These are phyloP conservation scores for Macropodus opercularis DNA, from an alignment of 2,797 vertebrate genomes.

Conservation along the genomic window DNA sequence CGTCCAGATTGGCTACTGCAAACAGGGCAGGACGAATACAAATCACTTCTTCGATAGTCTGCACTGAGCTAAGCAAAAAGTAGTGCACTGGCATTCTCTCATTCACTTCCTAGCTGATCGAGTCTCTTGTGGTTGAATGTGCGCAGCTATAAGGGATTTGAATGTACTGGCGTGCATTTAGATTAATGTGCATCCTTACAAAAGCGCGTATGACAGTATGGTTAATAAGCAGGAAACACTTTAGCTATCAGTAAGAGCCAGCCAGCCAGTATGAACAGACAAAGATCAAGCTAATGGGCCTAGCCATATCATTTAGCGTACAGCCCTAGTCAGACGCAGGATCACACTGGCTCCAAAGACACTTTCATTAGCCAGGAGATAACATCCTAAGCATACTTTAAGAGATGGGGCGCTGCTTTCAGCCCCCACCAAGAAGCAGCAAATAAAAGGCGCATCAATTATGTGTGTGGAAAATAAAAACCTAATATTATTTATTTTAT, in stretches of 20 bases:
- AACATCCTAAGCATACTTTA: constrained; percentile 51
- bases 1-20: constrained; percentile 65
- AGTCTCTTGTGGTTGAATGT: constrained; percentile 45
- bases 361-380: constrained; percentile 60
- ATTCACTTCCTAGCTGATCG: constrained; percentile 56
- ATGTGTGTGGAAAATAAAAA: constrained; percentile 47
- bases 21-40: constrained; percentile 63
- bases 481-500: constrained; percentile 41
- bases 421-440: constrained; percentile 34
- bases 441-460: constrained; percentile 51
- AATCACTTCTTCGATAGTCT: constrained; percentile 64
- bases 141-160: constrained; percentile 50
- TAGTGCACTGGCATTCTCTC: constrained; percentile 35
- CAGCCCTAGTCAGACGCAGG: constrained; percentile 37
- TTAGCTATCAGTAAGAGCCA: constrained; percentile 61
- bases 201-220: constrained; percentile 66
- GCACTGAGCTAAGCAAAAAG: constrained; percentile 64
- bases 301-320: constrained; percentile 65
- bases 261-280: constrained; percentile 61
- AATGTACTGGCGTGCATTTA: constrained; percentile 55
- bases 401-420: constrained; percentile 34
- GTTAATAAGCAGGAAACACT: constrained; percentile 73
- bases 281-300: constrained; percentile 69
- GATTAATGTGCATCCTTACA: constrained; percentile 63
- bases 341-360: constrained; percentile 42